Evolutionary conservation across 2,113 vertebrate species (phyloP).

Genomic region (Hypomesus transpacificus): DNA sequence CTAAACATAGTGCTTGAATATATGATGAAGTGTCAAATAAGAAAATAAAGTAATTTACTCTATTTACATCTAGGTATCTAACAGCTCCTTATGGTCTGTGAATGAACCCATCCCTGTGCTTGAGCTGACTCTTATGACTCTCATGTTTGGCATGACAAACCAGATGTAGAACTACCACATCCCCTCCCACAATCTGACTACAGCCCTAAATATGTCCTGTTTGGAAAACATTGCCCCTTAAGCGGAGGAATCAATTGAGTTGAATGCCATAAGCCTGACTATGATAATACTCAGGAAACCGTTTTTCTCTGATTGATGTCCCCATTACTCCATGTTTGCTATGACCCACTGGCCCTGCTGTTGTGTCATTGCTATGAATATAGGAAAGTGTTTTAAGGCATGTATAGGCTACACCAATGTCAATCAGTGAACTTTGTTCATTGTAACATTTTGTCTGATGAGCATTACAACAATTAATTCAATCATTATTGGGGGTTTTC

Average conservation of each 20-base stretch:
- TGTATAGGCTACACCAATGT: no score
- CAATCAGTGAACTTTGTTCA: no score
- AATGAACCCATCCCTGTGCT: slow-evolving; percentile 21
- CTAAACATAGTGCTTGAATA: no score
- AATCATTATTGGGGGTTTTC: no score
- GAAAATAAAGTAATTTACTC: no score
- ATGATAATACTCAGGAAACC: slow-evolving; percentile 53
- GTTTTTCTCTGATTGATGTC: neutral
- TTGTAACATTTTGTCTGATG: no score
- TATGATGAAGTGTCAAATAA: no score
- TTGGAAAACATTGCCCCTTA: slow-evolving; percentile 44
- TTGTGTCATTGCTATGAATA: neutral
- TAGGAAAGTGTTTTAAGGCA: neutral
- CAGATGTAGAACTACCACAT: slow-evolving; percentile 40
- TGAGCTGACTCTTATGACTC: slow-evolving; percentile 57
- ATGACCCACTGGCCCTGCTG: neutral
- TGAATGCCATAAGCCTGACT: slow-evolving; percentile 61
- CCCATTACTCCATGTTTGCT: no score
- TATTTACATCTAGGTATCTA: no score
- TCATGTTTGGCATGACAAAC: slow-evolving; percentile 48
- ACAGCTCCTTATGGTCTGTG: neutral
- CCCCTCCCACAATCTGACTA: slow-evolving; percentile 55
- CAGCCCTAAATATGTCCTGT: slow-evolving; percentile 60
- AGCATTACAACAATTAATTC: no score
- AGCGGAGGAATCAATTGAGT: slow-evolving; percentile 39